Evolutionary conservation across 2,797 vertebrate genomes (phyloP), one percentile per base, ranked within the genome.

Genomic region (Enteromius fasciolatus): DNA sequence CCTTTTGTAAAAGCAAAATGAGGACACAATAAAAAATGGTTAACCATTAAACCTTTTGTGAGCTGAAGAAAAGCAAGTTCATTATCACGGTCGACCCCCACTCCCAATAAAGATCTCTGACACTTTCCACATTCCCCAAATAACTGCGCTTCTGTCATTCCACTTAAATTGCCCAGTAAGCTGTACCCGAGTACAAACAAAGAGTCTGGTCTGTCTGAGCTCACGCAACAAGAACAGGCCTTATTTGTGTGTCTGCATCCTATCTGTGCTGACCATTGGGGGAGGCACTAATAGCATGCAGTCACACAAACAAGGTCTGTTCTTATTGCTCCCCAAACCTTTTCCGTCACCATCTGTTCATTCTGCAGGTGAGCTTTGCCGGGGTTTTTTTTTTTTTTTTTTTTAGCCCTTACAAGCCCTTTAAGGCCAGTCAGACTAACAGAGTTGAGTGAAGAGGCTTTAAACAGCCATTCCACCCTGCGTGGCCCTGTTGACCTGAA

Each of bases 101-200:
- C 79, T 80, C 80, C 79, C 77, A 81, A 83, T 75, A 73, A 89
- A 87, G 89, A 87, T 86, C 89, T 87, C 83, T 89, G 89, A 92
- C 87, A 90, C 90, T 89, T 89, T 88, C 88, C 87, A 92, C 92
- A 94, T 95, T 95, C 94, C 90, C 93, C 33, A 84, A 88, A 94
- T 94, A 92, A 90, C 93, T 94, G 83, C 15, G 84, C 88, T 86
- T 52, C 87, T 88, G 87, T 93, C 93, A 93, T 93, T 94, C 92
- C 92, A 91, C 90, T 91, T 83, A 94, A 94, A 94, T 90, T 90
- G 91, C 90, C 89, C 86, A 81, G 85, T 89, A 91, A 92, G 90
- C 86, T 79, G 80, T 84, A 77, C 86, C 86, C 85, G 84, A 85
- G 92, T 89, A 90, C 87, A 91, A 91, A 93, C 91, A 93, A 90